Base-by-base conservation (phyloP, 1,140 invertebrate genomes). In the Drosophila parvula region DNA sequence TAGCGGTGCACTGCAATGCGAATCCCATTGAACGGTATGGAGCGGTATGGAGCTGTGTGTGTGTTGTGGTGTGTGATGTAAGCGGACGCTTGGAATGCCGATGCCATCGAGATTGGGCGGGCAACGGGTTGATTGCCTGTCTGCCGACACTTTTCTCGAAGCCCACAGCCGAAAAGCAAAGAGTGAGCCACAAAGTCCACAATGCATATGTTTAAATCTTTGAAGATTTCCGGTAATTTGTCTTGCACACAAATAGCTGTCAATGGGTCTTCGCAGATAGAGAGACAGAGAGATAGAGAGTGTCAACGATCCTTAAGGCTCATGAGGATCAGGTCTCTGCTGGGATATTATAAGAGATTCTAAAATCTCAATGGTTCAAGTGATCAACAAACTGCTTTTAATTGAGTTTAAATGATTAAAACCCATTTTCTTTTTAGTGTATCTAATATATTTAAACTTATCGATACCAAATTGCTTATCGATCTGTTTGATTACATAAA, bases 141-240 rank as follows among this genome's bases (percentile, higher is more conserved):
- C 56, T 65, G 77, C 45, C 41, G 48, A 78, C 64, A 60, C 51
- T 74, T 79, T 79, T 73, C 59, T 79, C 76, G 55, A 60, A 61
- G 38, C 51, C 58, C 40, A 41, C 34, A 74, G 22, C 28, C 62
- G 43, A 76, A 56, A 61, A 47, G 47, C 43, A 44, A 28, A 57
- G n/a, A 63, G 22, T 32, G 27, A 59, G 30, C 40, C 59, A 16
- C n/a, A n/a, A n/a, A 40, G 44, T 63, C 30, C 28, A 41, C 40
- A 36, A 30, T 41, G 18, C 32, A 40, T 48, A 38, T 61, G 78
- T 67, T 81, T 58, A 78, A 81, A 68, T 79, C 36, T 48, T 4
- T 44, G 27, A 40, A 79, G 64, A 79, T 84, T 83, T 83, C 80
- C 80, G 80, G 81, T 76, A 83, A 67, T 79, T 67, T 50, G 53